phyloP scores from a whole-genome alignment of 2,888 invertebrate genomes.

The Lycaena phlaeas region DNA sequence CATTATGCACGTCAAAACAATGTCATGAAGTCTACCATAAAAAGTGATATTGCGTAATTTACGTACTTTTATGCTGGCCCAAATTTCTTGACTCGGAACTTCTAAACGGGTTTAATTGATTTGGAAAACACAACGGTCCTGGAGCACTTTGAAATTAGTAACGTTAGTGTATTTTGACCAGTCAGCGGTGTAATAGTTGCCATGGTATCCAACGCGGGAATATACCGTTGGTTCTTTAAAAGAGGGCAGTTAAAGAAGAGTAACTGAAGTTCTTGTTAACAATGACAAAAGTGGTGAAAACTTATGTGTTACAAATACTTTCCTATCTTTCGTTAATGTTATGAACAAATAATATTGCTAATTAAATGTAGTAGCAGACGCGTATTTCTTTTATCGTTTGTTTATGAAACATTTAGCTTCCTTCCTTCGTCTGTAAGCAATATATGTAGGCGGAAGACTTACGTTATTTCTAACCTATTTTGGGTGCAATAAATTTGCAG shows the following conservation, averaged over 20 bases:
- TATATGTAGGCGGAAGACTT: constrained; percentile 22
- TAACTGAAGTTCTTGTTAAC: too few species aligned
- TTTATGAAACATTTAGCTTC: constrained; percentile 22
- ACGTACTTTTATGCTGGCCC: constrained; percentile 30
- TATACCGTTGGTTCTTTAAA: too few species aligned
- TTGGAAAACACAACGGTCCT: constrained; percentile 35
- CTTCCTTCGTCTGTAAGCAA: constrained; percentile 20
- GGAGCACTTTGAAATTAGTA: constrained; percentile 33
- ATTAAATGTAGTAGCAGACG: constrained; percentile 16
- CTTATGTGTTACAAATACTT: too few species aligned
- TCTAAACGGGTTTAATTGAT: constrained; percentile 55
- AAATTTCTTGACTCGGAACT: constrained; percentile 32
- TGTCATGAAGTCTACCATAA: constrained; percentile 10
- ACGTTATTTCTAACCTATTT: constrained; percentile 20
- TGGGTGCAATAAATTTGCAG: constrained; percentile 21
- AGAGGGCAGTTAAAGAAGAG: too few species aligned
- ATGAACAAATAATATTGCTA: too few species aligned
- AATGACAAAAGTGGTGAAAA: too few species aligned
- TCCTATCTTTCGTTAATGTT: too few species aligned
- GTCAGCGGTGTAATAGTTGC: too few species aligned
- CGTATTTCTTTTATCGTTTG: constrained; percentile 18
- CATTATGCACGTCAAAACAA: too few species aligned
- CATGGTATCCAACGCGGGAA: too few species aligned
- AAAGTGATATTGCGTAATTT: constrained; percentile 6
- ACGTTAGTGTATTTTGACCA: constrained; percentile 35